Conservation (phyloP, 2,113 vertebrate genomes). For the Columba livia region DNA sequence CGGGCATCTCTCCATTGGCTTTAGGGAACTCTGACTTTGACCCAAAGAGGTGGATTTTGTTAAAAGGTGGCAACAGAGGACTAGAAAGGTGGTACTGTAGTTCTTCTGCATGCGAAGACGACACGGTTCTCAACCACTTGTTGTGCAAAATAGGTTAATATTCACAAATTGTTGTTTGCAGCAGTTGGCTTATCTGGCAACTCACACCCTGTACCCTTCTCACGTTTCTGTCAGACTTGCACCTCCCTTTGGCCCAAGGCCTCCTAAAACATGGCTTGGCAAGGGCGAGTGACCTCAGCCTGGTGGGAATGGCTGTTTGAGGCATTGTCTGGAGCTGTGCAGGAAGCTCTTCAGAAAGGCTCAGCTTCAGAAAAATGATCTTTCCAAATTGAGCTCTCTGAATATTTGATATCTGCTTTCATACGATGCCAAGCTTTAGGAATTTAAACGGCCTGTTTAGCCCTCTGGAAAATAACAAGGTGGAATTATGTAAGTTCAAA, state of each 20-base stretch:
- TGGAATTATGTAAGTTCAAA: slow-evolving; percentile 13
- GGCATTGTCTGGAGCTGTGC: not conserved
- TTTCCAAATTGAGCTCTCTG: slow-evolving; percentile 34
- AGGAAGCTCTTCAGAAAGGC: slow-evolving; percentile 37
- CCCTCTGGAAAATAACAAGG: slow-evolving; percentile 20
- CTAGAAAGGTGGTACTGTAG: not conserved
- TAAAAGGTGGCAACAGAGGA: not conserved
- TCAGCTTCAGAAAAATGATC: slow-evolving; percentile 48
- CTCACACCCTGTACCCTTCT: not conserved
- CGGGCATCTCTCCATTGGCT: not conserved
- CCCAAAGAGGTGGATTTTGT: not conserved
- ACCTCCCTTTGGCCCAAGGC: not conserved
- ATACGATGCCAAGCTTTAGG: slow-evolving; percentile 48
- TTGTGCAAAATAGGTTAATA: not conserved
- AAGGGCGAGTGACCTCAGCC: not conserved
- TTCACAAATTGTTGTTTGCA: not conserved
- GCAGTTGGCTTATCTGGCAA: not conserved
- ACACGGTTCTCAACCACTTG: not conserved
- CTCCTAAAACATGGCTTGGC: not conserved
- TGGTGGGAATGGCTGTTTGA: not conserved
- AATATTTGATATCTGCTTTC: slow-evolving; percentile 61
- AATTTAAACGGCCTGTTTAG: slow-evolving; percentile 29
- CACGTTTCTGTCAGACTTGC: not conserved
- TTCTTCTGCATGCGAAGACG: not conserved
- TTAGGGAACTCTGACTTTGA: not conserved